Base-by-base conservation (phyloP, 2,888 invertebrate genomes). In the Tinea semifulvella region DNA sequence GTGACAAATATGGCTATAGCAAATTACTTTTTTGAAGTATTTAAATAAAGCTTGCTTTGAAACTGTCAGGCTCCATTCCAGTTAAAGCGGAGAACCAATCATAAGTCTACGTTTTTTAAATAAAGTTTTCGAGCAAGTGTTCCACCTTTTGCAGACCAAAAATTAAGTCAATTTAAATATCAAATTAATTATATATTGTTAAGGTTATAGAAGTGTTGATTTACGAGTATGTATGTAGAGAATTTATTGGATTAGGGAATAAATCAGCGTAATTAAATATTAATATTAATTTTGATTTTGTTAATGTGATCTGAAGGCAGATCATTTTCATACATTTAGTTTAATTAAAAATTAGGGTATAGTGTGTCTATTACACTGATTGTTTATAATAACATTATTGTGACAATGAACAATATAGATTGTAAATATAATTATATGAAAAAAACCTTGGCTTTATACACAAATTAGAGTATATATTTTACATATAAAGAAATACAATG, bases 281-380 rank as follows among this genome's bases (percentile, higher is more conserved):
- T 3, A 16, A 4, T 18, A 36, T 11, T 36, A 27, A 27, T 62
- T 61, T 53, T 59, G 56, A 55, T 74, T 79, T 79, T 77, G 77
- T 79, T 77, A 75, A 63, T 77, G 80, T 76, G 79, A 77, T 79
- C 73, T 76, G 79, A 77, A 76, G 76, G 18, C 38, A 38, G 38
- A 17, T 38, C n/a, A n/a, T 31, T 31, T 31, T 31, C 13, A 31
- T 31, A 31, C 5, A 31, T 13, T 13, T 31, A 31, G 7, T 31
- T 31, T n/a, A 14, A 31, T 31, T 13, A 31, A n/a, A 31, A n/a
- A n/a, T 3, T 38, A 17, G 18, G 8, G 17, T 19, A 10, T 38
- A 38, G 17, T 38, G 18, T 38, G 6, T 25, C 25, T 25, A n/a
- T n/a, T 13, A 31, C 18, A 38, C 19, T 17, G 18, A 11, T 17